These are phyloP conservation scores for Pelvicachromis taeniatus DNA, from an alignment of 2,113 vertebrate species.

Conservation along the genomic window DNA sequence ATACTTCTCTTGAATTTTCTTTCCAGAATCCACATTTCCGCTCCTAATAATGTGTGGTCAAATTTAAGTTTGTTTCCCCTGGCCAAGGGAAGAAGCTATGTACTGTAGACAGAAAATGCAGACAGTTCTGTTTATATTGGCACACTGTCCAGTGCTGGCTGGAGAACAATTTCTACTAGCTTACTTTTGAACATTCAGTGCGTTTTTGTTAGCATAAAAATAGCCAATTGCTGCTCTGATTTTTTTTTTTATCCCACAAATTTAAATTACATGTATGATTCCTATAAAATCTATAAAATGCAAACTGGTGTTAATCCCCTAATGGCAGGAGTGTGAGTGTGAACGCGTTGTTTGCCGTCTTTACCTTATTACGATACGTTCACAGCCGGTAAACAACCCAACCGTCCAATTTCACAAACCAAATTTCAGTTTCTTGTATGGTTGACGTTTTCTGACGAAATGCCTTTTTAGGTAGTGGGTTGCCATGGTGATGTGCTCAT, in stretches of 20 bases:
- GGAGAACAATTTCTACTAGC: background rate
- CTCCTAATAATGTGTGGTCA: background rate
- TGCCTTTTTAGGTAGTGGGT: background rate
- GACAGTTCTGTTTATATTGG: background rate
- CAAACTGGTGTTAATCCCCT: background rate
- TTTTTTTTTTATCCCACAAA: background rate
- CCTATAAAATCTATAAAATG: background rate
- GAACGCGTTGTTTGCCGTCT: background rate
- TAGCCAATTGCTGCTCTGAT: background rate
- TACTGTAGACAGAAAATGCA: background rate
- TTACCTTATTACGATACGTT: background rate
- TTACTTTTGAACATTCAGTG: background rate
- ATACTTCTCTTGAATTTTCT: background rate
- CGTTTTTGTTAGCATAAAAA: background rate
- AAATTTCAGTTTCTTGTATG: background rate
- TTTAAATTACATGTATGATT: background rate
- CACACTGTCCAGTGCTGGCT: background rate
- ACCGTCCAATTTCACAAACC: background rate
- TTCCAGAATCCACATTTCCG: background rate
- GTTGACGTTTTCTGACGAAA: background rate
- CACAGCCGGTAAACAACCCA: background rate
- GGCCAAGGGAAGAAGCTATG: background rate
- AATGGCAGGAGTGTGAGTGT: background rate
- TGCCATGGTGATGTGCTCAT: slow-evolving; percentile 35
- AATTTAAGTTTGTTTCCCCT: background rate